Evolutionary conservation across 2,888 invertebrate species (phyloP).

Genomic region (Zaprionus lineosus): DNA sequence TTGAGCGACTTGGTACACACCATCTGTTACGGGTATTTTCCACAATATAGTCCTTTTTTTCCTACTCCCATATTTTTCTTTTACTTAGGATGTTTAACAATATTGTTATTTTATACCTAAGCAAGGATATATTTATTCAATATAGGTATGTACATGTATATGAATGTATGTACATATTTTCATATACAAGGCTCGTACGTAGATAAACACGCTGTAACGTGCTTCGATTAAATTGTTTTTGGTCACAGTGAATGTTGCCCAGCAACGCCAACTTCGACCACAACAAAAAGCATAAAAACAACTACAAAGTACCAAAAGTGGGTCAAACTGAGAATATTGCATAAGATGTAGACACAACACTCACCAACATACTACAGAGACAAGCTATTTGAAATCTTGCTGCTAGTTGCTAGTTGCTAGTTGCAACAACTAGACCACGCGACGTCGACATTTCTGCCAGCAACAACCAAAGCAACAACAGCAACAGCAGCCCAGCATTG

Average conservation of each 20-base stretch:
- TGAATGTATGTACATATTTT: not conserved
- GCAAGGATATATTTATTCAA: too few species aligned
- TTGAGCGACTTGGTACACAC: too few species aligned
- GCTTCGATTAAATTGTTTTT: conserved; percentile 50
- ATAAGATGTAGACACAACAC: conserved; percentile 67
- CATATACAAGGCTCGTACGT: conserved; percentile 1
- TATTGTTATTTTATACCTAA: not conserved
- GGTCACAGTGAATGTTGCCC: conserved; percentile 68
- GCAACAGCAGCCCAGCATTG: conserved; percentile 38
- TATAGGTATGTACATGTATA: not conserved
- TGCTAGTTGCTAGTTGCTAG: too few species aligned
- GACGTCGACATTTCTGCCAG: conserved; percentile 51
- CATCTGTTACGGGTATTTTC: too few species aligned
- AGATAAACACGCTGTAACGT: conserved; percentile 10
- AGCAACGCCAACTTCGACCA: conserved; percentile 50
- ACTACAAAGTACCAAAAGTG: conserved; percentile 60
- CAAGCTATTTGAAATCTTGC: conserved; percentile 67
- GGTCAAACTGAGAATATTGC: conserved; percentile 78
- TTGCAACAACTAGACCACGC: conserved; percentile 70
- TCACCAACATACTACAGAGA: conserved; percentile 48
- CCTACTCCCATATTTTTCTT: too few species aligned
- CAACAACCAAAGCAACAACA: conserved; percentile 37
- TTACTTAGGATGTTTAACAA: not conserved
- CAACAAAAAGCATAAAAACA: conserved; percentile 56
- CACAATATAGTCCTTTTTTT: too few species aligned